Base-by-base conservation (phyloP, 2,888 invertebrate species). In the Barypeithes pellucidus region DNA sequence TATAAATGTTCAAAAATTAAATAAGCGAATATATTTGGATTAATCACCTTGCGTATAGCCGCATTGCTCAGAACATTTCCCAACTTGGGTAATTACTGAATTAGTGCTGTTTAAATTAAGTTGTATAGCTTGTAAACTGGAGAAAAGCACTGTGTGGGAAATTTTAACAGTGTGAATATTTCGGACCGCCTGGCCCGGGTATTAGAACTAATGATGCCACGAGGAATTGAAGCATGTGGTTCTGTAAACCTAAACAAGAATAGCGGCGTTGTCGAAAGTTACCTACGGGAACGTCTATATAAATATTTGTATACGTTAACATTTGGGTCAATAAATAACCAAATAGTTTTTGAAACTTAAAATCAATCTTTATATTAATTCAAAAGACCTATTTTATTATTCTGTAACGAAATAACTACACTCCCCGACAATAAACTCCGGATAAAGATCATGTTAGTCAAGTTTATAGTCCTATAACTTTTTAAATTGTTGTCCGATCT, bases 191-290 rank as follows among this genome's bases (percentile, higher is more conserved):
- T 29, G 14, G 52, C 14, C 52, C 29, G 52, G 24, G 29, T 52
- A 29, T 52, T 52, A 52, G 29, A 52, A 52, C 52, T 52, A 52
- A 52, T 52, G 52, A 52, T n/a, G 52, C 52, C 29, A 52, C 52
- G 11, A 52, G 52, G 52, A 52, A 29, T 52, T 52, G 5, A 14
- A 52, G 29, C 12, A 29, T 2, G 7, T 29, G 29, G 14, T 24
- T 52, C 29, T 52, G 52, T 52, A 52, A 52, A 52, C 29, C 14
- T n/a, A 14, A 52, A 52, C 29, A 52, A 29, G 52, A 29, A 5
- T 52, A 52, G 8, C 29, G 29, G 7, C 16, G 16, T 47, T 47
- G 1, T 8, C 11, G 47, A 47, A 18, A 8, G 11, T 47, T 18
- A 47, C 11, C 11, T 20, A 20, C 20, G 18, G 9, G 11, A 20